Conservation (phyloP, 2,888 invertebrate genomes). For the Ryuthela nishihirai region DNA sequence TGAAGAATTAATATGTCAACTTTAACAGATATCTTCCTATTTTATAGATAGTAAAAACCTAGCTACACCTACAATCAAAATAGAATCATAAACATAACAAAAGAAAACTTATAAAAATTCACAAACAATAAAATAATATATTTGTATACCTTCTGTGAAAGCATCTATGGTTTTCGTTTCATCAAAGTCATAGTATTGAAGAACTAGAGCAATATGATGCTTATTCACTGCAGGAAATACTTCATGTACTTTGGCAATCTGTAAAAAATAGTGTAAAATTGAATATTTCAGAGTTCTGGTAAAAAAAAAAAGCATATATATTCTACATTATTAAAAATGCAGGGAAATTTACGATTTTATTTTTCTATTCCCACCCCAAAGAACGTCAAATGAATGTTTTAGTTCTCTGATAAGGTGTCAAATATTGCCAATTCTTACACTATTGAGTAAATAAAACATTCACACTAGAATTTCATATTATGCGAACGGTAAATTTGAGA, state of each 20-base stretch:
- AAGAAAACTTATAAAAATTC: background rate
- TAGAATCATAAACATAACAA: background rate
- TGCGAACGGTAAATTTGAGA: too few relatives aligned
- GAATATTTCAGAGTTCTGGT: too few relatives aligned
- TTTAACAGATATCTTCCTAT: background rate
- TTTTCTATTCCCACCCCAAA: too few relatives aligned
- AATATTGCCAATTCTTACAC: too few relatives aligned
- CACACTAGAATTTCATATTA: too few relatives aligned
- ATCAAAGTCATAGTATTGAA: conserved; percentile 50
- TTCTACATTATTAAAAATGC: too few relatives aligned
- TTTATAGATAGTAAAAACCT: background rate
- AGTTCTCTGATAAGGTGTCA: too few relatives aligned
- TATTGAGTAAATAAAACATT: too few relatives aligned
- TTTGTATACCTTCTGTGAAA: conserved; percentile 47
- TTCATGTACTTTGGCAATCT: conserved; percentile 49
- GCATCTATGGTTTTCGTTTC: conserved; percentile 50
- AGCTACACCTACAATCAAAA: background rate
- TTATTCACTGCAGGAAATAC: conserved; percentile 48
- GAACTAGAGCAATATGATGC: conserved; percentile 49
- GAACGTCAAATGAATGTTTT: too few relatives aligned
- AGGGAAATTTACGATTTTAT: too few relatives aligned
- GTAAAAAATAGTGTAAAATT: too few relatives aligned
- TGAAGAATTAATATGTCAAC: background rate
- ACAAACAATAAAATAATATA: background rate
- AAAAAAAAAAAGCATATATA: too few relatives aligned